Evolutionary conservation across 1,140 invertebrate genomes (phyloP), one percentile per base, ranked within the genome.

Genomic region (Helicoverpa zea): DNA sequence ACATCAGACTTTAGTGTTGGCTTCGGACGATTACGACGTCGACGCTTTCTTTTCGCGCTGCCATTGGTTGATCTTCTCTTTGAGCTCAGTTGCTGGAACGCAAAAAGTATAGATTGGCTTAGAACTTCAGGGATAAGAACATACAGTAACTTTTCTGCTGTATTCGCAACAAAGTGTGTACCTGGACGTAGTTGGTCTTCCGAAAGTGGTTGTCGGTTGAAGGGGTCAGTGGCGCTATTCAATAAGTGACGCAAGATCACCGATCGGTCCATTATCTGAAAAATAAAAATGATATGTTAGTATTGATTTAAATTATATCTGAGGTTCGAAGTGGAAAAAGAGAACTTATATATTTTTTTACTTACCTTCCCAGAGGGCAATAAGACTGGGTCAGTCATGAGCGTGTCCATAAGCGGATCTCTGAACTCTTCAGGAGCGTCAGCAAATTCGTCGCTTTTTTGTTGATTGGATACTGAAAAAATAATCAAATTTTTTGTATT

Each of bases 401-500:
- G 93, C 0, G 99, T 99, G 89, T 99, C 98, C 99, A 99, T 99
- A 1, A 99, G 95, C 0, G 99, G 98, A 96, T 99, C 99, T 95
- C 97, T 97, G 92, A 99, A 99, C 94, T 99, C 99, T 84, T 99
- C 99, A 0, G 99, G 99, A 58, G 98, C 98, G 93, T 99, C 99
- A 43, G 98, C 98, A 89, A 97, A 98, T 93, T 99, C 99, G 82
- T 99, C 98, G 89, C 98, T 97, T 84, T 97, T 96, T 83, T 98
- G 97, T 88, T 98, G 96, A 95, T 99, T 99, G 81, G 97, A 97
- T 79, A 98, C 96, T 88, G 97, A 95, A 95, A 92, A 51, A 66
- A 59, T 18, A 11, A 23, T 23, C 56, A 59, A 59, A 12, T 11
- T 0, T 14, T 5, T 68, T 51, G 52, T 23, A 12, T 18, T 4